Evolutionary conservation across 2,113 vertebrate species (phyloP).

Genomic region (Rattus rattus): DNA sequence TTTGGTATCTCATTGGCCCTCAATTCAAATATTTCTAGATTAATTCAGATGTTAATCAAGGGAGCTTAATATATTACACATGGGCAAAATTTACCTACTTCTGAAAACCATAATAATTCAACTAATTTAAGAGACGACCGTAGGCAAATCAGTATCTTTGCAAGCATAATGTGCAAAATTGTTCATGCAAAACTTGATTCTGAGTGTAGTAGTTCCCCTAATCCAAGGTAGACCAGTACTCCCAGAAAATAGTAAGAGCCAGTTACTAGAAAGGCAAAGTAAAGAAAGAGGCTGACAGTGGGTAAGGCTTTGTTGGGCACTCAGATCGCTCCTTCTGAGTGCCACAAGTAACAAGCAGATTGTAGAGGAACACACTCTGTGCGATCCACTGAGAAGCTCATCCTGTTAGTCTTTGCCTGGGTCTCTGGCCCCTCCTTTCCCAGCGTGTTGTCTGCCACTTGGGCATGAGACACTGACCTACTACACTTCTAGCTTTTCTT

Average conservation of each 20-base stretch:
- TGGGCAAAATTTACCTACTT: constrained; percentile 66
- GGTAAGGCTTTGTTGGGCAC: no score
- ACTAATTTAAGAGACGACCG: constrained; percentile 50
- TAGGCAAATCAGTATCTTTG: constrained; percentile 14
- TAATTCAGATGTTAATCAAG: constrained; percentile 77
- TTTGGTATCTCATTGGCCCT: constrained; percentile 52
- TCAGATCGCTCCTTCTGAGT: neutral
- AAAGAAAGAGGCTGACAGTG: neutral
- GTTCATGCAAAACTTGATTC: neutral
- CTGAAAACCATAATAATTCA: constrained; percentile 68
- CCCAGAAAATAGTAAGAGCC: neutral
- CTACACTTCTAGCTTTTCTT: neutral
- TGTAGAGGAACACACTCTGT: rapidly evolving
- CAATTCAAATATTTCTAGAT: constrained; percentile 64
- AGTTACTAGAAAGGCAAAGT: neutral
- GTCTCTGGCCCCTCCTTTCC: neutral
- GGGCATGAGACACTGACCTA: neutral
- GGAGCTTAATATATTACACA: constrained; percentile 58
- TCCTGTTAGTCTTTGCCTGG: neutral
- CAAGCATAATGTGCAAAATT: neutral
- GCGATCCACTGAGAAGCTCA: neutral
- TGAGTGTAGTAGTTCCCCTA: no score
- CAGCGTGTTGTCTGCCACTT: neutral
- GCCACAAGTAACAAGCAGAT: neutral
- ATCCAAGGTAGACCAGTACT: neutral